A percentile compares a stretch with the other conserved stretches of the same genome.
Evolutionary conservation across 2,113 vertebrate genomes (phyloP).

Genomic region (Chiloscyllium plagiosum): DNA sequence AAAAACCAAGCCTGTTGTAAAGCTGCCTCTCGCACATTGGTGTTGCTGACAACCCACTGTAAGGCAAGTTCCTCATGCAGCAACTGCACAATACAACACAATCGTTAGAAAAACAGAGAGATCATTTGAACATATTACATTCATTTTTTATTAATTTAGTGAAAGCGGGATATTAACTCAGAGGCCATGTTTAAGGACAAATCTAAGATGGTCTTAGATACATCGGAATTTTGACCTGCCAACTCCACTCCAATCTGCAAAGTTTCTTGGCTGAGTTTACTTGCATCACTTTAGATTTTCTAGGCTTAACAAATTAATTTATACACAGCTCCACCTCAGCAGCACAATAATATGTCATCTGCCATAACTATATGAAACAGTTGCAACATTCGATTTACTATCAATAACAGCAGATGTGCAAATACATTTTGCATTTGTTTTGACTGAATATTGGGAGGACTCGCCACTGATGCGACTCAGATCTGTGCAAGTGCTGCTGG

Average conservation of each 20-base stretch:
- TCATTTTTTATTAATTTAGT: neutral
- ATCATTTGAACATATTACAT: neutral
- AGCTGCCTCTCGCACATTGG: slow-evolving; percentile 65
- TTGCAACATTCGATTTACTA: neutral
- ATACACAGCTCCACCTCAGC: neutral
- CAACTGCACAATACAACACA: slow-evolving; percentile 52
- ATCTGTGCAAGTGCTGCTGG: neutral
- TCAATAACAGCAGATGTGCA: neutral
- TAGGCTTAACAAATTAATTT: neutral
- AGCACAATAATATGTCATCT: neutral
- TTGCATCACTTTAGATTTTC: neutral
- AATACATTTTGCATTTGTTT: neutral
- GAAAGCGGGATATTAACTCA: neutral
- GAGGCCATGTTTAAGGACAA: neutral
- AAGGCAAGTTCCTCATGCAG: slow-evolving; percentile 80
- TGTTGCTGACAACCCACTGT: slow-evolving; percentile 84
- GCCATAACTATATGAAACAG: neutral
- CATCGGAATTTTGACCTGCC: neutral
- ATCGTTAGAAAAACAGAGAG: neutral
- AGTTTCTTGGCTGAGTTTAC: neutral
- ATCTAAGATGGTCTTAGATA: neutral
- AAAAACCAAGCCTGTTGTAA: slow-evolving; percentile 85
- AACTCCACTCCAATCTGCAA: neutral
- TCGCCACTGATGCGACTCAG: neutral
- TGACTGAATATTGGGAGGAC: neutral